Evolutionary conservation across 2,113 vertebrate species (phyloP).

Genomic region (Anhinga rufa): DNA sequence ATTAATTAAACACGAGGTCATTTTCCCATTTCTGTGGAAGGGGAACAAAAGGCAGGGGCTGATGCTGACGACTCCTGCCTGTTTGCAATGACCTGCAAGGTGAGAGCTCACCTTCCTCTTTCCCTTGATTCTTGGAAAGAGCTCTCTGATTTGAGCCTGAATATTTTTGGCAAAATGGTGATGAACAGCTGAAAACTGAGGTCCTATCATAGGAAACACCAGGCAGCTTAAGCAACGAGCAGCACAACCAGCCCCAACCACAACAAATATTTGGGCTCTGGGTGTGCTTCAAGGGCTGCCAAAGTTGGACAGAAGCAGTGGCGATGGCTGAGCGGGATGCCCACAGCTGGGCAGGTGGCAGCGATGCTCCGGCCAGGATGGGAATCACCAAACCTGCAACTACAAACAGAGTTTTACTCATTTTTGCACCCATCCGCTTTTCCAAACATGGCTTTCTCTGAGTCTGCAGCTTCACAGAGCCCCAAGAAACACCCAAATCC

Average conservation of each 20-base stretch:
- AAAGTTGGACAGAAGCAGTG: background rate
- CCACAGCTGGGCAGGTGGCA: accelerated
- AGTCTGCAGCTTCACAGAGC: background rate
- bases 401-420: background rate
- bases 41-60: background rate
- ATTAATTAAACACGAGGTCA: background rate
- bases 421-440: background rate
- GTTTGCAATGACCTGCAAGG: background rate
- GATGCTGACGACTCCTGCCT: too few relatives aligned
- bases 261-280: background rate
- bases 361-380: background rate
- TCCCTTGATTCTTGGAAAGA: background rate
- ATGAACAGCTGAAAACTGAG: background rate
- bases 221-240: background rate
- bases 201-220: accelerated
- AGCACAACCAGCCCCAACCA: background rate
- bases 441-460: background rate
- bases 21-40: background rate
- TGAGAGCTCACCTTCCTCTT: background rate
- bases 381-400: background rate
- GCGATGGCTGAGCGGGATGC: background rate
- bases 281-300: background rate
- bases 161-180: background rate
- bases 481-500: background rate
- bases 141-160: background rate